Evolutionary conservation across 2,797 vertebrate genomes (phyloP).

Genomic region (Coendou prehensilis): DNA sequence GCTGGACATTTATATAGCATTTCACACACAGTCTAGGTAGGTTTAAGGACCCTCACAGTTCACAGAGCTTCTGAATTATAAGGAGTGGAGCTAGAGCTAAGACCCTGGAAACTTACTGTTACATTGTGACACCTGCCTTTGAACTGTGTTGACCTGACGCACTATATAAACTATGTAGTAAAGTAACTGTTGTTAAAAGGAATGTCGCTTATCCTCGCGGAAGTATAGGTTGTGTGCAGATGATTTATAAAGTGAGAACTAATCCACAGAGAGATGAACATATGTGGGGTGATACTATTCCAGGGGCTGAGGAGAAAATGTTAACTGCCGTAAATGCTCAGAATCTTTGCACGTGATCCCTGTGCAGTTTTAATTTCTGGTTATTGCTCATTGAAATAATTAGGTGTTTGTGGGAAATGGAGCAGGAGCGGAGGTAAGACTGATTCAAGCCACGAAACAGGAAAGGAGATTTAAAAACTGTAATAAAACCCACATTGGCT

Average conservation of each 20-base stretch:
- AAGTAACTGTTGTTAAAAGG: not conserved
- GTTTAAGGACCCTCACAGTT: not conserved
- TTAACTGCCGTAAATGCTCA: not conserved
- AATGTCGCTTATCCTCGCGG: not conserved
- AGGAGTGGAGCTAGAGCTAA: not conserved
- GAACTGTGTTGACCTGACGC: not conserved
- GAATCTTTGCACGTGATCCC: not conserved
- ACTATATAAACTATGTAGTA: not conserved
- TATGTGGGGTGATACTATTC: not conserved
- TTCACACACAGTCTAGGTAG: not conserved
- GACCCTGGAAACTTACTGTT: not conserved
- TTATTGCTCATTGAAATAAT: conserved; percentile 12
- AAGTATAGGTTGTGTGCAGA: not conserved
- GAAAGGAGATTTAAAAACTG: not conserved
- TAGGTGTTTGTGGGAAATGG: not conserved
- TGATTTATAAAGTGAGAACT: not conserved
- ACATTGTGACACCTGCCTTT: not conserved
- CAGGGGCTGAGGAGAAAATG: not conserved
- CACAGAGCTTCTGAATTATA: not conserved
- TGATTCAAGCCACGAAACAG: not conserved
- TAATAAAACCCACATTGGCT: not conserved
- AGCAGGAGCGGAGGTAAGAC: not conserved
- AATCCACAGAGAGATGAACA: not conserved
- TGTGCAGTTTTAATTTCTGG: conserved; percentile 7
- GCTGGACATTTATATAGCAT: not conserved